Base-by-base conservation (phyloP, 1,140 invertebrate genomes). In the Aricia agestis region DNA sequence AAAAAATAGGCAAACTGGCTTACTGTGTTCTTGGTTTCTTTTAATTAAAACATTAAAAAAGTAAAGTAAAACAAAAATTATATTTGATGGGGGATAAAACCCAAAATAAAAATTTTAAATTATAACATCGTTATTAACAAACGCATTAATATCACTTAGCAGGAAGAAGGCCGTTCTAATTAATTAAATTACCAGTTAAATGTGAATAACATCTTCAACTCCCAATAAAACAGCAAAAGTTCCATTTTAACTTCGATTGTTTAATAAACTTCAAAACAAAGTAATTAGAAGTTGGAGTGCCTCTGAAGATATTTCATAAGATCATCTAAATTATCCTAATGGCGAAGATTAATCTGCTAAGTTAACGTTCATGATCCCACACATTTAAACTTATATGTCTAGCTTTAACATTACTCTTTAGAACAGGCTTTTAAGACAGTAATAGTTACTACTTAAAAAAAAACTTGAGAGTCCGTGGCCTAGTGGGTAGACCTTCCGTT, bases 261-360 rank as follows among this genome's bases (percentile, higher is more conserved):
- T 52, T 52, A 52, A 25, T 63, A 63, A 63, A 63, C 59, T 63
- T 63, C 59, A 10, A 19, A 63, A 63, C 17, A 19, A 63, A 63
- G 19, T 63, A 63, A 63, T 63, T 19, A 19, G 17, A 63, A 63
- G 17, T 63, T 63, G 10, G 3, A 25, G 18, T 11, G 18, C 59
- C 19, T 63, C 18, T 63, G 19, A 9, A 11, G 19, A 63, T 63
- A 63, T 63, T 63, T 63, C 11, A 63, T 63, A 63, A 63, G 59
- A 25, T 19, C 17, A 25, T 63, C 59, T 19, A 11, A 19, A 63
- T 63, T 63, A 63, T 63, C 59, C 59, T 31, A 63, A 63, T 63
- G 59, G 59, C 19, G n/a, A 63, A 63, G 59, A 63, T 63, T 45
- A 25, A 45, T 17, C 18, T 45, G 66, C 31, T 17, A 67, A 52